phyloP scores from a whole-genome alignment of 2,113 vertebrate genomes.

The Lepidothrix coronata region DNA sequence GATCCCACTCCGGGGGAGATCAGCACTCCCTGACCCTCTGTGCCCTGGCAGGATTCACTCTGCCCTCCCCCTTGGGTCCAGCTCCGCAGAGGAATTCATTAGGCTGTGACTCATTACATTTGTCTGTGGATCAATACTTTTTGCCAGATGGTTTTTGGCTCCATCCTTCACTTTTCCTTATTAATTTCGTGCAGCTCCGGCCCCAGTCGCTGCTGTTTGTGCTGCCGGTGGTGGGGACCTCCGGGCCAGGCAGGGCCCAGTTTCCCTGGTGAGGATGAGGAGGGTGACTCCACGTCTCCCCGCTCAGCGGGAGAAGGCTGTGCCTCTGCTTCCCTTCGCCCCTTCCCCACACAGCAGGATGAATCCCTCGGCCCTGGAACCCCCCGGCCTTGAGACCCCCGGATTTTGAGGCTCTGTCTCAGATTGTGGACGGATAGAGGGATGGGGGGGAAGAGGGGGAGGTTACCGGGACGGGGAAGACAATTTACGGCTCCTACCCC shows the following conservation, averaged over 20 bases:
- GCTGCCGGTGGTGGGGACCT: background rate
- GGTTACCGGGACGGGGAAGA: background rate
- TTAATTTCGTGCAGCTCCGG: background rate
- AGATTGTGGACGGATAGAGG: accelerated
- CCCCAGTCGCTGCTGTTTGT: background rate
- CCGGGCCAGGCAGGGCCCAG: background rate
- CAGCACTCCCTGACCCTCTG: accelerated
- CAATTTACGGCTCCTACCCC: background rate
- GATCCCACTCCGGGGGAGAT: accelerated
- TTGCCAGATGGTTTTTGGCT: background rate
- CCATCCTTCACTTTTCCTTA: background rate
- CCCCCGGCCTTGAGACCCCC: background rate
- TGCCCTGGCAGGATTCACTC: background rate
- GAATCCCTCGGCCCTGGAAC: background rate
- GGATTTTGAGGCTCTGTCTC: accelerated
- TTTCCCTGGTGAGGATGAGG: background rate
- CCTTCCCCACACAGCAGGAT: background rate
- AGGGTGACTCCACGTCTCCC: accelerated
- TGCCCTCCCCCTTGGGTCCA: background rate
- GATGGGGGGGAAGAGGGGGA: background rate
- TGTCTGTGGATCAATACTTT: background rate
- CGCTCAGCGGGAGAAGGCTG: background rate
- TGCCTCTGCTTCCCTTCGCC: background rate
- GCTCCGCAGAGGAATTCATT: background rate
- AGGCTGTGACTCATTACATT: conserved; percentile 1